Evolutionary conservation across 1,140 invertebrate species (phyloP).

Genomic region (Spodoptera litura): DNA sequence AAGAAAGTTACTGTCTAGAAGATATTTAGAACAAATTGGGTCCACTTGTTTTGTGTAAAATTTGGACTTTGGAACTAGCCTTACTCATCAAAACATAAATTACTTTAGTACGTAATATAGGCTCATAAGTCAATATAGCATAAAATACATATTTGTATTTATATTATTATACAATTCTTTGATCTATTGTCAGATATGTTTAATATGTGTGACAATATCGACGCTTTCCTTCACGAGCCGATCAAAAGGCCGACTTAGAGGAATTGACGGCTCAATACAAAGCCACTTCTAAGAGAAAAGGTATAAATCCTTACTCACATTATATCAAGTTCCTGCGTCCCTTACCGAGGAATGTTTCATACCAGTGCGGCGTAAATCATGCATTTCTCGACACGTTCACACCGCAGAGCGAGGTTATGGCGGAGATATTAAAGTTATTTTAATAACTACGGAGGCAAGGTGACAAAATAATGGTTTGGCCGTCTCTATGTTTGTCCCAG

Average conservation of each 20-base stretch:
- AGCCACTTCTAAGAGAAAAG: constrained; percentile 21
- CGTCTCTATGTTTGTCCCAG: constrained; percentile 13
- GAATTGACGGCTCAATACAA: constrained; percentile 4
- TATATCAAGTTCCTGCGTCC: constrained; percentile 18
- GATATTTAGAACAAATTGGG: too few species aligned
- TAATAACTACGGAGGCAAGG: constrained; percentile 41
- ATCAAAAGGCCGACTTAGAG: constrained; percentile 20
- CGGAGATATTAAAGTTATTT: constrained; percentile 44
- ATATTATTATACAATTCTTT: too few species aligned
- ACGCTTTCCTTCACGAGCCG: not conserved
- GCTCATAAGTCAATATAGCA: too few species aligned
- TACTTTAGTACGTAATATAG: too few species aligned
- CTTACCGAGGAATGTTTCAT: constrained; percentile 10
- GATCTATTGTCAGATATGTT: not conserved
- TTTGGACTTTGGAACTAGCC: too few species aligned
- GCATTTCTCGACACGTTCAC: constrained; percentile 44
- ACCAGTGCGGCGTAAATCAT: constrained; percentile 47
- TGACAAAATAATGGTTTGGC: constrained; percentile 21
- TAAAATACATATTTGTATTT: too few species aligned
- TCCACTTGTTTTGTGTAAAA: too few species aligned
- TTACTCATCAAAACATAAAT: too few species aligned
- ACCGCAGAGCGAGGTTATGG: constrained; percentile 51
- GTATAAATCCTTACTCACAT: not conserved
- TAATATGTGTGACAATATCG: not conserved
- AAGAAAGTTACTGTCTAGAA: too few species aligned